Evolutionary conservation across 2,888 invertebrate species (phyloP).

Genomic region (Antitype chi): DNA sequence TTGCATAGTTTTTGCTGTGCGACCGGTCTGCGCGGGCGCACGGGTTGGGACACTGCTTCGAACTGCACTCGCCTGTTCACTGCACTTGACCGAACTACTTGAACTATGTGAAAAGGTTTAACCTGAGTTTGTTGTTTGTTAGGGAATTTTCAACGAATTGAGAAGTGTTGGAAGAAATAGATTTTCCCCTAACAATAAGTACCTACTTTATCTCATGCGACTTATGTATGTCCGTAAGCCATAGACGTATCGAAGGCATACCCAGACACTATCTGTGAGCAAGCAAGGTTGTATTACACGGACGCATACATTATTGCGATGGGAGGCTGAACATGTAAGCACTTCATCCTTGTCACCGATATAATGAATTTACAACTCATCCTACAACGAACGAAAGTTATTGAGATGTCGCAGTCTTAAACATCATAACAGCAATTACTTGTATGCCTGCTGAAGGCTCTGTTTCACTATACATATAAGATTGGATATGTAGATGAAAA

Average conservation of each 20-base stretch:
- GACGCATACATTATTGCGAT: slow-evolving; percentile 6
- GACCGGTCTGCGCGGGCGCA: slow-evolving; percentile 62
- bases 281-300: slow-evolving; percentile 9
- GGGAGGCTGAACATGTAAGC: slow-evolving; percentile 16
- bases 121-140: slow-evolving; percentile 8
- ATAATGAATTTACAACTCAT: slow-evolving; percentile 11
- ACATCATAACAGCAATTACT: slow-evolving; percentile 24
- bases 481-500: background rate
- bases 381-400: slow-evolving; percentile 22
- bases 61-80: slow-evolving; percentile 22
- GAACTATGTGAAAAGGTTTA: slow-evolving; percentile 24
- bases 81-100: slow-evolving; percentile 41
- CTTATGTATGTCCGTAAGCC: background rate
- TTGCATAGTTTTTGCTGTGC: slow-evolving; percentile 56
- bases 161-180: background rate
- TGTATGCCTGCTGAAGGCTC: slow-evolving; percentile 18
- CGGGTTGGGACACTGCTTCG: slow-evolving; percentile 12
- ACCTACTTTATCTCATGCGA: background rate
- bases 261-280: slow-evolving; percentile 13
- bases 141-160: background rate
- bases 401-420: slow-evolving; percentile 24
- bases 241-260: background rate
- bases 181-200: background rate
- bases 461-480: background rate
- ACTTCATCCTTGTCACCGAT: slow-evolving; percentile 6